A percentile compares a stretch with the other conserved stretches of the same genome.
Evolutionary conservation across 1,140 invertebrate species (phyloP).

Genomic region (Littorina saxatilis): DNA sequence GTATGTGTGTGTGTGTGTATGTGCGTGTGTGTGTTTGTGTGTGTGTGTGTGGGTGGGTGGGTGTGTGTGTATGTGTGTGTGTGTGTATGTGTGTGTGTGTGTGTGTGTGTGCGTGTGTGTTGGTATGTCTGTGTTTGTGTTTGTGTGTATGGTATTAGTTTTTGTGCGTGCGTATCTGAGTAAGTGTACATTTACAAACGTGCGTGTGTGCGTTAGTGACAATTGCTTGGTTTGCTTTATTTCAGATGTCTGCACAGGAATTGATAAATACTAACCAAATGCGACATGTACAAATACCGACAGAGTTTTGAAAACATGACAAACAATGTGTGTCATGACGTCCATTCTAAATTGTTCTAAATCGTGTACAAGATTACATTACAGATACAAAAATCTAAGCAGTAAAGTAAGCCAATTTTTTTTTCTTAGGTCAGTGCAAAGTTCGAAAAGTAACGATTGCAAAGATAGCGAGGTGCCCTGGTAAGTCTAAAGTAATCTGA

Average conservation of each 20-base stretch:
- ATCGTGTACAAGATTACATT: no score
- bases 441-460: no score
- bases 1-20: background rate
- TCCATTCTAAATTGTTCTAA: no score
- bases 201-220: constrained; percentile 2
- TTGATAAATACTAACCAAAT: background rate
- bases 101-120: no score
- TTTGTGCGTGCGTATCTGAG: constrained; percentile 12
- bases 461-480: no score
- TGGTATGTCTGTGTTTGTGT: no score
- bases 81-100: constrained; percentile 21
- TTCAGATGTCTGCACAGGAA: background rate
- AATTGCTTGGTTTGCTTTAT: background rate
- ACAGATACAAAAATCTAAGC: no score
- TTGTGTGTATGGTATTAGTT: no score
- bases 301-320: background rate
- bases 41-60: constrained; percentile 8
- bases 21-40: constrained; percentile 8
- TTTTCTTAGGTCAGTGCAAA: no score
- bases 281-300: background rate
- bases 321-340: background rate
- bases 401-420: no score
- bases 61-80: constrained; percentile 24
- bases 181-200: no score
- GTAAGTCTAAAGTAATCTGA: no score